phyloP scores from a whole-genome alignment of 2,888 invertebrate genomes.

The Epistrophe eligans region DNA sequence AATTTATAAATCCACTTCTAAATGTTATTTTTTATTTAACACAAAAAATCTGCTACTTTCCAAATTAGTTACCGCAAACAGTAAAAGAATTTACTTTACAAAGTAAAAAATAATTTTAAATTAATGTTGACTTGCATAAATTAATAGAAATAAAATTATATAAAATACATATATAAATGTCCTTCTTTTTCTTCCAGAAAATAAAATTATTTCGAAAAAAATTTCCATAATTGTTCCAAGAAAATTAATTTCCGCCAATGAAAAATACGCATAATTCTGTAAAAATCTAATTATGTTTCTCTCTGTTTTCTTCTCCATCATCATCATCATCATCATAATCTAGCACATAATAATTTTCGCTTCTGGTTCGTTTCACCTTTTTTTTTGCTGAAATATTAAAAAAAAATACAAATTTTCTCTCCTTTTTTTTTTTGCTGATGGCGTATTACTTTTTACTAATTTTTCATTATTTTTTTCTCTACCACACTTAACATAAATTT shows the following conservation, averaged over 20 bases:
- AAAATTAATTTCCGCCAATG: conserved; percentile 66
- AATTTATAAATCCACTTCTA: no score
- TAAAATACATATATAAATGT: no score
- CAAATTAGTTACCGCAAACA: background rate
- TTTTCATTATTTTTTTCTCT: no score
- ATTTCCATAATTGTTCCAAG: conserved; percentile 46
- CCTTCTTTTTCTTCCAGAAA: no score
- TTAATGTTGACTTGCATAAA: no score
- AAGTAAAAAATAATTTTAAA: no score
- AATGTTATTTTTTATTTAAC: no score
- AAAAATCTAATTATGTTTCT: conserved; percentile 55
- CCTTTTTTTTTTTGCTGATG: background rate
- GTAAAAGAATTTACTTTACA: no score
- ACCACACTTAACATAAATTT: background rate
- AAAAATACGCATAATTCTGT: conserved; percentile 55
- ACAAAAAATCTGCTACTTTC: background rate
- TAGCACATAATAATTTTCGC: conserved; percentile 26
- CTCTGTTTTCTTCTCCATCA: background rate
- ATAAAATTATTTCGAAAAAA: background rate
- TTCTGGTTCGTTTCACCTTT: conserved; percentile 19
- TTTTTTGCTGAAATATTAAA: conserved; percentile 45
- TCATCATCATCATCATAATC: no score
- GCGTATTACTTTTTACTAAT: conserved; percentile 6
- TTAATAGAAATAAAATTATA: no score
- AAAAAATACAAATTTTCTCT: background rate